phyloP scores from a whole-genome alignment of 1,140 invertebrate genomes.

The Elysia chlorotica region DNA sequence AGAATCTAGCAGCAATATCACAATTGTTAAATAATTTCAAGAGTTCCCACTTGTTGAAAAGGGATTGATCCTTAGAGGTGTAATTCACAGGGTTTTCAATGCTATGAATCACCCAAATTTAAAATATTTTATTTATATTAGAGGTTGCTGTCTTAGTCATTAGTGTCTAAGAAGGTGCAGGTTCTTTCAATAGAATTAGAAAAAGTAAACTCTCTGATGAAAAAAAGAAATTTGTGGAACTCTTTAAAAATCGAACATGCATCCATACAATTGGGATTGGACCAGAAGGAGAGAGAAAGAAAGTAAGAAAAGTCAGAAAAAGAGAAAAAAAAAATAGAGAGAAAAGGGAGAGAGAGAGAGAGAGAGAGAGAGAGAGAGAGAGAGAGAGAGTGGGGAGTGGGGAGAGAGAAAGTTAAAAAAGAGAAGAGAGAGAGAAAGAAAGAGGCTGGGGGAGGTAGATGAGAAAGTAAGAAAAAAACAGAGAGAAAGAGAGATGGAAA shows the following conservation, averaged over 20 bases:
- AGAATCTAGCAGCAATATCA: too few species aligned
- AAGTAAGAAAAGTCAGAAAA: background rate
- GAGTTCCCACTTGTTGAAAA: too few species aligned
- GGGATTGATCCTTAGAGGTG: too few species aligned
- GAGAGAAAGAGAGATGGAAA: background rate
- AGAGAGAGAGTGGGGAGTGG: background rate
- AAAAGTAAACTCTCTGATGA: background rate
- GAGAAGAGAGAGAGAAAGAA: background rate
- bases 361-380: background rate
- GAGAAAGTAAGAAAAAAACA: background rate
- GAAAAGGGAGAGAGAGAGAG: background rate
- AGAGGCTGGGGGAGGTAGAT: background rate
- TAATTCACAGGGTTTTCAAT: too few species aligned
- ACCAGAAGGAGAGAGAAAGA: background rate
- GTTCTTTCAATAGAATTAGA: background rate
- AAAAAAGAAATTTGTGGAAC: background rate
- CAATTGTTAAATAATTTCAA: too few species aligned
- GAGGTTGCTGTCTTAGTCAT: background rate
- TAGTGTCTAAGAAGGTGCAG: background rate
- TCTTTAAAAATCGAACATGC: background rate
- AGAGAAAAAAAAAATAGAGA: background rate
- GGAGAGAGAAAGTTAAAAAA: background rate
- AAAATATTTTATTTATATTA: too few species aligned
- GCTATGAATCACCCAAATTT: too few species aligned
- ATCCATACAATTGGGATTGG: background rate